These are phyloP conservation scores for Saxidomus purpurata DNA, from an alignment of 1,140 invertebrate species.

Conservation along the genomic window DNA sequence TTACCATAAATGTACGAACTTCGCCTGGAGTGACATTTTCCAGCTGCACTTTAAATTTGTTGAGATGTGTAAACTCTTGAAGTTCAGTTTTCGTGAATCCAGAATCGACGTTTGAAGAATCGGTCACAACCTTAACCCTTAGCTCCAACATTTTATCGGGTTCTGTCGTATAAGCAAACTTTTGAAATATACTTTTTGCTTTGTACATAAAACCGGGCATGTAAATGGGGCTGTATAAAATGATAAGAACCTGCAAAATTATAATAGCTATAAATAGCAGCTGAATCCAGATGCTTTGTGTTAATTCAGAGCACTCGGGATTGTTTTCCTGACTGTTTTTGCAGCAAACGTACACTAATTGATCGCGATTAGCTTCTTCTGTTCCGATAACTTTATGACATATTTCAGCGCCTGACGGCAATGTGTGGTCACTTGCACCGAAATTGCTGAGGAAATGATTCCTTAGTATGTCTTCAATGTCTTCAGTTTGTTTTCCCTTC, in stretches of 20 bases:
- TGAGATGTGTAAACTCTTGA: neutral
- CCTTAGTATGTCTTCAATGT: conserved; percentile 4
- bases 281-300: too few relatives aligned
- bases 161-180: neutral
- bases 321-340: neutral
- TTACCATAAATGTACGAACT: neutral
- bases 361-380: neutral
- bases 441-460: neutral
- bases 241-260: neutral
- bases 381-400: neutral
- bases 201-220: conserved; percentile 22
- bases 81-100: neutral
- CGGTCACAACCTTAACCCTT: neutral
- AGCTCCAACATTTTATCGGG: neutral
- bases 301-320: neutral
- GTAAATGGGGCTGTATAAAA: conserved; percentile 4
- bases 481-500: neutral
- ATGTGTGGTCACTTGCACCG: too few relatives aligned
- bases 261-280: conserved; percentile 9
- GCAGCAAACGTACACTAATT: conserved; percentile 21
- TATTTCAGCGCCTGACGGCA: neutral
- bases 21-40: neutral
- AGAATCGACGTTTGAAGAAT: neutral
- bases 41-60: neutral
- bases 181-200: neutral